These are phyloP conservation scores for Theocolax elegans DNA, from an alignment of 1,140 invertebrate genomes.

Conservation along the genomic window DNA sequence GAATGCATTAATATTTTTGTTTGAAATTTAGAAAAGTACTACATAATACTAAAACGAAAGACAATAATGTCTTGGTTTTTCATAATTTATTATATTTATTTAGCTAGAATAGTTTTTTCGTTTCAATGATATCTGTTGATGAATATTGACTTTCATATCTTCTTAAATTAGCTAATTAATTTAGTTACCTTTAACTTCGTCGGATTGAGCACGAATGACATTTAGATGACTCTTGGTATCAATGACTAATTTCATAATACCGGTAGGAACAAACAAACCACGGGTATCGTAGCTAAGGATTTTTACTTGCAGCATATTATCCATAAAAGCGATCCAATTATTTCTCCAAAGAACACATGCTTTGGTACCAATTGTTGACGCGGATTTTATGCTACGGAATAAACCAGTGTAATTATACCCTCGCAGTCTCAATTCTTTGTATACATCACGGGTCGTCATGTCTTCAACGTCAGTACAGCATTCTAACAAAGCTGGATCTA, in stretches of 20 bases:
- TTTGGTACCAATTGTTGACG: slow-evolving; percentile 63
- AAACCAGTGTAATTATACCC: slow-evolving; percentile 90
- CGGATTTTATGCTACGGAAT: slow-evolving; percentile 75
- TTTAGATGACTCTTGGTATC: slow-evolving; percentile 77
- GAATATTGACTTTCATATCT: too few relatives aligned
- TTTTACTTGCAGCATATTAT: slow-evolving; percentile 90
- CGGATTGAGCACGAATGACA: slow-evolving; percentile 56
- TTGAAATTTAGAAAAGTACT: too few relatives aligned
- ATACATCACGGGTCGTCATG: slow-evolving; percentile 81
- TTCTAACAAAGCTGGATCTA: slow-evolving; percentile 26
- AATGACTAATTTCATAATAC: slow-evolving; percentile 83
- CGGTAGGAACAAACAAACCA: slow-evolving; percentile 84
- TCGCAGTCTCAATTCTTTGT: slow-evolving; percentile 89
- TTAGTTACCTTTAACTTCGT: slow-evolving; percentile 56
- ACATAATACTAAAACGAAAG: too few relatives aligned
- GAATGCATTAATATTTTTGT: too few relatives aligned
- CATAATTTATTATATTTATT: too few relatives aligned
- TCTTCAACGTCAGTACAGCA: slow-evolving; percentile 48
- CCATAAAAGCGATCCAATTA: slow-evolving; percentile 94
- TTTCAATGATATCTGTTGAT: too few relatives aligned
- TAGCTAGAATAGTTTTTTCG: too few relatives aligned
- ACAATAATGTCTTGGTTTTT: too few relatives aligned
- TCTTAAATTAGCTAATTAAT: too few relatives aligned
- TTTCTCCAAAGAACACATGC: slow-evolving; percentile 76
- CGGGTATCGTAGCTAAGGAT: slow-evolving; percentile 81